Percentiles rank a stretch among this genome's conserved stretches.
phyloP scores from a whole-genome alignment of 2,888 invertebrate species.

The Pheosia gnoma region DNA sequence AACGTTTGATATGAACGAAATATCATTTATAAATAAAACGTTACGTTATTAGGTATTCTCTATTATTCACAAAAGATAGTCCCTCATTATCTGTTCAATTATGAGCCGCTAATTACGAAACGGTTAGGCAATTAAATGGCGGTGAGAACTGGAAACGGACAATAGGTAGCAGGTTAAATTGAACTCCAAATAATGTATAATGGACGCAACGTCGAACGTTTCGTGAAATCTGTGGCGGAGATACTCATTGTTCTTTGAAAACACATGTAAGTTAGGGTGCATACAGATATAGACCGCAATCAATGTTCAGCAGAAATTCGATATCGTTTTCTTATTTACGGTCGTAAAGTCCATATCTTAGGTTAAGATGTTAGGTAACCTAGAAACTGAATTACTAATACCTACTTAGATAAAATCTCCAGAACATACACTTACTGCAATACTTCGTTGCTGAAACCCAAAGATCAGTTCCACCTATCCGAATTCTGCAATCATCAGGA shows the following conservation, averaged over 20 bases:
- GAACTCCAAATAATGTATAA: slow-evolving; percentile 56
- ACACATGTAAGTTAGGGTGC: slow-evolving; percentile 8
- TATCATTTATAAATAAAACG: slow-evolving; percentile 48
- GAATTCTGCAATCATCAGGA: too few relatives aligned
- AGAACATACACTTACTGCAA: too few relatives aligned
- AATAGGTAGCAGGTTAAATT: slow-evolving; percentile 67
- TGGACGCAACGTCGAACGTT: slow-evolving; percentile 43
- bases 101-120: slow-evolving; percentile 74
- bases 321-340: background rate
- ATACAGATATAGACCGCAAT: background rate
- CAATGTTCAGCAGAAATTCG: background rate
- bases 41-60: slow-evolving; percentile 54
- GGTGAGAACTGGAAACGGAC: slow-evolving; percentile 78
- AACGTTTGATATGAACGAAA: slow-evolving; percentile 46
- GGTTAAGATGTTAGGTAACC: too few relatives aligned
- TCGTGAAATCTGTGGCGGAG: slow-evolving; percentile 53
- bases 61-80: slow-evolving; percentile 64
- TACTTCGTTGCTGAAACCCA: too few relatives aligned
- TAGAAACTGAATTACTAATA: too few relatives aligned
- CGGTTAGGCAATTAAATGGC: slow-evolving; percentile 73
- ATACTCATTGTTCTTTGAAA: slow-evolving; percentile 50
- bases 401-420: too few relatives aligned
- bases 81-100: slow-evolving; percentile 75
- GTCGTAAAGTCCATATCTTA: too few relatives aligned
- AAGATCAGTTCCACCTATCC: too few relatives aligned